phyloP scores from a whole-genome alignment of 2,113 vertebrate genomes.

The Anguilla rostrata region DNA sequence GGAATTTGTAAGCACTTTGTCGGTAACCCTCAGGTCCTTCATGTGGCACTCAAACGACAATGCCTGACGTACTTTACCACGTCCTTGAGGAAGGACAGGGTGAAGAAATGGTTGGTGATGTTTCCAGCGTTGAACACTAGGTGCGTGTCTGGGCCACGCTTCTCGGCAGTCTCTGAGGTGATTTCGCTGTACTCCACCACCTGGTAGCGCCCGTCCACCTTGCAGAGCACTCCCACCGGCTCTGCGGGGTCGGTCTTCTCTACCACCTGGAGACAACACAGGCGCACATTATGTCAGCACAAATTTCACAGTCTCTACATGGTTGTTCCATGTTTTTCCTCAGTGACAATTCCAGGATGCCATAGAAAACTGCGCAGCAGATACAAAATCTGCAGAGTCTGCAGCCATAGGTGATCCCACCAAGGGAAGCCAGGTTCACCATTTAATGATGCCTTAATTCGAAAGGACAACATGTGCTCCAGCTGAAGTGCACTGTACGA shows the following conservation, averaged over 20 bases:
- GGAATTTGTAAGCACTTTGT: not conserved
- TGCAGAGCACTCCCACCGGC: constrained; percentile 91
- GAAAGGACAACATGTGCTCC: too few relatives aligned
- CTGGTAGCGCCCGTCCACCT: constrained; percentile 85
- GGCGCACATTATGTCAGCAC: not conserved
- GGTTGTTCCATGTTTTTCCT: too few relatives aligned
- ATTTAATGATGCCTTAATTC: too few relatives aligned
- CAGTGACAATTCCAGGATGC: too few relatives aligned
- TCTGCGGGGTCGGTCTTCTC: constrained; percentile 95
- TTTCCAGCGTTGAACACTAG: constrained; percentile 90
- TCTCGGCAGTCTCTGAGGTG: constrained; percentile 84
- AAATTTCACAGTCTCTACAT: too few relatives aligned
- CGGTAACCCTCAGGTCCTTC: not conserved
- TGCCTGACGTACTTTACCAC: constrained; percentile 79
- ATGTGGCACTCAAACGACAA: too few relatives aligned
- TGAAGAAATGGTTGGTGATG: constrained; percentile 94
- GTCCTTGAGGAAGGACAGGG: constrained; percentile 82
- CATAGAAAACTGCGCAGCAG: too few relatives aligned
- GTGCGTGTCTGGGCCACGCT: constrained; percentile 77
- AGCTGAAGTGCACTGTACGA: too few relatives aligned
- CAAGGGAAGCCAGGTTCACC: too few relatives aligned
- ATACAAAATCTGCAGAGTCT: too few relatives aligned
- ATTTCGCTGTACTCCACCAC: constrained; percentile 98
- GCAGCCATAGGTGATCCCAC: too few relatives aligned
- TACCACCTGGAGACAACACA: constrained; percentile 78